Evolutionary conservation across 2,888 invertebrate species (phyloP).

Genomic region (Rhamphomyia laevipes): DNA sequence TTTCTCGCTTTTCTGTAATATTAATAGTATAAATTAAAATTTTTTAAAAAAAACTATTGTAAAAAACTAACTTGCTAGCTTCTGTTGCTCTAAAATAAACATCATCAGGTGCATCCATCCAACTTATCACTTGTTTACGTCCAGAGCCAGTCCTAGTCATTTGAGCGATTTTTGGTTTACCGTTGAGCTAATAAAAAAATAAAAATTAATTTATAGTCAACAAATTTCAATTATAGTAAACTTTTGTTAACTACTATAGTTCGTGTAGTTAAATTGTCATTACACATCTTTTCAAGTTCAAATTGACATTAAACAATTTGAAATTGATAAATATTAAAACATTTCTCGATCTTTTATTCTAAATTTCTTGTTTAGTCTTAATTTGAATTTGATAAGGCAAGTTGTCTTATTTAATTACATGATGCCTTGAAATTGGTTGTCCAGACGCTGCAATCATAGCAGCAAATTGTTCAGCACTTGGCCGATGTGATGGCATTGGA

Average conservation of each 20-base stretch:
- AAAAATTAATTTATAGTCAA: too few species aligned
- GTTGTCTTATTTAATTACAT: constrained; percentile 38
- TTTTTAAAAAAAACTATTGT: constrained; percentile 2
- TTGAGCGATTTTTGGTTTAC: constrained; percentile 69
- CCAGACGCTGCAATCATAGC: constrained; percentile 59
- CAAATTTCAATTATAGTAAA: not conserved
- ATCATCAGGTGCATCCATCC: constrained; percentile 98
- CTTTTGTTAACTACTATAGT: not conserved
- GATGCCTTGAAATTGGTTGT: constrained; percentile 58
- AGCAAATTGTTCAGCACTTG: constrained; percentile 58
- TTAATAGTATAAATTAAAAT: not conserved
- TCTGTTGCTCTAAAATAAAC: constrained; percentile 90
- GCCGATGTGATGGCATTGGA: constrained; percentile 57
- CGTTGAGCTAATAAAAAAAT: constrained; percentile 54
- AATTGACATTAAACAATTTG: too few species aligned
- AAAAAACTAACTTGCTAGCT: constrained; percentile 65
- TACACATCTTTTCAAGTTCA: too few species aligned
- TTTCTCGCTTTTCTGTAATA: constrained; percentile 64
- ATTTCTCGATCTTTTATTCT: too few species aligned
- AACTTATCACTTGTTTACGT: constrained; percentile 87
- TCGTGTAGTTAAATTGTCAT: too few species aligned
- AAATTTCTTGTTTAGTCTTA: too few species aligned
- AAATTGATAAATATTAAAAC: too few species aligned
- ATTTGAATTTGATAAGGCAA: too few species aligned
- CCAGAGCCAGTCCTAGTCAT: constrained; percentile 63